A percentile compares a stretch with the other conserved stretches of the same genome.
These are phyloP conservation scores for Puffinus mauretanicus DNA, from an alignment of 2,113 vertebrate genomes.

Conservation along the genomic window DNA sequence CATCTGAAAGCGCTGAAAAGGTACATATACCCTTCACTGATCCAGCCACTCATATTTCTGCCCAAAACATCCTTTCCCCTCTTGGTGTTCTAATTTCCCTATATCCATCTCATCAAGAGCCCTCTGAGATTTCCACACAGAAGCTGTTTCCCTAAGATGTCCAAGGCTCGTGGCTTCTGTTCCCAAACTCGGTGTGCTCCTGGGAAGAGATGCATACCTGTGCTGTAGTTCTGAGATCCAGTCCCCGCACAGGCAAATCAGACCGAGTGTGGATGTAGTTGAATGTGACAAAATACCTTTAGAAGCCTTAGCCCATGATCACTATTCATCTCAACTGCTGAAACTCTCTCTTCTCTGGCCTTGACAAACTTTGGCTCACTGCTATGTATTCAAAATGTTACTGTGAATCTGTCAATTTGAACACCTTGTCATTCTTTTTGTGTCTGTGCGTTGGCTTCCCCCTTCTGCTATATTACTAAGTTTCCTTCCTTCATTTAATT, in stretches of 20 bases:
- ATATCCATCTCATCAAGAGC: background rate
- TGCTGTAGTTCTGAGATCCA: background rate
- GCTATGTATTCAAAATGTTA: background rate
- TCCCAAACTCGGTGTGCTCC: background rate
- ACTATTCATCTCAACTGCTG: background rate
- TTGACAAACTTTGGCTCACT: background rate
- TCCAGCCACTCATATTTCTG: background rate
- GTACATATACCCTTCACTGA: background rate
- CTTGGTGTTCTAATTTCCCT: background rate
- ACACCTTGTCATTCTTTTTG: background rate
- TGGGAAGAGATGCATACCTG: background rate
- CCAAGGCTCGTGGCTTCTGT: background rate
- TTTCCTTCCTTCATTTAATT: background rate
- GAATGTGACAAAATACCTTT: background rate
- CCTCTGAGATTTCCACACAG: background rate
- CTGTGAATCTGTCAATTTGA: background rate
- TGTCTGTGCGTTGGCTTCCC: background rate
- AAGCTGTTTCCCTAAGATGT: background rate
- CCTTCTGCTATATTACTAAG: background rate
- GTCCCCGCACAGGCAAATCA: background rate
- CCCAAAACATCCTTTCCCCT: background rate
- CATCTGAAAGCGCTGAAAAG: background rate
- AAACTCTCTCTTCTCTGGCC: background rate
- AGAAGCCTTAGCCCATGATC: background rate
- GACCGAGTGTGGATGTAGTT: background rate